Evolutionary conservation across 2,797 vertebrate genomes (phyloP), one percentile per base, ranked within the genome.

Genomic region (Bovichtus diacanthus): DNA sequence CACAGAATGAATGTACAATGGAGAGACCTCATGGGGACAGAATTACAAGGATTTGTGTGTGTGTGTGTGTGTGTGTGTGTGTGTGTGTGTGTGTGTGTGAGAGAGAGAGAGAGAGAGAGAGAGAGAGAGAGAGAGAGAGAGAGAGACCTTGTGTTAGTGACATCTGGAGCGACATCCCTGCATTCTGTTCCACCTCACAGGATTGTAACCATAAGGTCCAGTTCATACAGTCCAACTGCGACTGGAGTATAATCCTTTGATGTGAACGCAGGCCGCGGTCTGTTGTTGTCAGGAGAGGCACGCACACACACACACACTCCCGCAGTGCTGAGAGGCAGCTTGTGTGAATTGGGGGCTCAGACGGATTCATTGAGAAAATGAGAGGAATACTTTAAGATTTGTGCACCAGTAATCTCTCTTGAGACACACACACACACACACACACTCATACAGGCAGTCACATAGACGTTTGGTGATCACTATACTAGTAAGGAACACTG

Each of bases 231-330:
- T 58, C 21, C 41, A 43, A 67, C 60, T 64, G 68, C 64, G 18
- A 18, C 50, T 46, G 68, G 65, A 46, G 25, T 66, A 12, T 71
- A 55, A 69, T 68, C 59, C 66, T 80, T 62, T 61, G 64, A 78
- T 75, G 74, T 80, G 38, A 64, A 41, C 59, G 66, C 7, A 0
- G 8, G 62, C 43, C 41, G 38, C 50, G 41, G 51, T 21, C 18
- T 67, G 18, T 62, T 36, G 25, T 61, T 13, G 3, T 41, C 18
- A 23, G 25, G 16, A 19, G 11, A 9, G 16, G 65, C 27, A n/a
- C 34, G 16, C 29, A 10, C 5, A 25, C 29, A 19, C 51, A 55
- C 55, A 51, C 51, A 39, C 59, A 75, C 29, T 21, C 4, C 47
- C 46, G 65, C 25, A 46, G 25, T 23, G 38, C 54, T 41, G 38